Evolutionary conservation across 2,797 vertebrate genomes (phyloP).

Genomic region (Gambusia yucatana): DNA sequence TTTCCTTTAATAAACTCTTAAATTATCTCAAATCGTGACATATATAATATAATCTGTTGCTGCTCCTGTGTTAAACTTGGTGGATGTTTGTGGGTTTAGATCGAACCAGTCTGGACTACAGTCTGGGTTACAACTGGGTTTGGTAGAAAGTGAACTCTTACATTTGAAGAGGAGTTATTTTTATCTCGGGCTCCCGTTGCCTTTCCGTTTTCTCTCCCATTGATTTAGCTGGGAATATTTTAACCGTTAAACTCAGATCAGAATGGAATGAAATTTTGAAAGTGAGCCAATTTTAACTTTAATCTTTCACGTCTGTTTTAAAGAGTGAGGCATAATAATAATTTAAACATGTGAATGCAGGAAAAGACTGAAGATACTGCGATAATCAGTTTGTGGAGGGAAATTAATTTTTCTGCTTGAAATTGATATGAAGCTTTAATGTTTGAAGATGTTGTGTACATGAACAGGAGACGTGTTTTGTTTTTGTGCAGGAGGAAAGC

Average conservation of each 20-base stretch:
- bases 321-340: no score
- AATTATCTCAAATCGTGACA: background rate
- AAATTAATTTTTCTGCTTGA: background rate
- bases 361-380: background rate
- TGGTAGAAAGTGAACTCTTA: background rate
- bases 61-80: no score
- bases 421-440: background rate
- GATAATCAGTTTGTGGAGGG: background rate
- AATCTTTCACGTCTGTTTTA: background rate
- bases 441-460: background rate
- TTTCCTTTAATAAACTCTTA: background rate
- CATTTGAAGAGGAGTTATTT: background rate
- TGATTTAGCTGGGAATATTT: background rate
- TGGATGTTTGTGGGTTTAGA: background rate
- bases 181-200: background rate
- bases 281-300: background rate
- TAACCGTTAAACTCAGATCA: background rate
- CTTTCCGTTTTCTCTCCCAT: background rate
- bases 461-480: background rate
- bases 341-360: background rate
- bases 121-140: no score
- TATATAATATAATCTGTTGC: background rate
- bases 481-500: conserved; percentile 91
- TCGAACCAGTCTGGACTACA: background rate
- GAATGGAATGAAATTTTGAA: background rate